Evolutionary conservation across 2,113 vertebrate species (phyloP).

Genomic region (Cyrtonyx montezumae): DNA sequence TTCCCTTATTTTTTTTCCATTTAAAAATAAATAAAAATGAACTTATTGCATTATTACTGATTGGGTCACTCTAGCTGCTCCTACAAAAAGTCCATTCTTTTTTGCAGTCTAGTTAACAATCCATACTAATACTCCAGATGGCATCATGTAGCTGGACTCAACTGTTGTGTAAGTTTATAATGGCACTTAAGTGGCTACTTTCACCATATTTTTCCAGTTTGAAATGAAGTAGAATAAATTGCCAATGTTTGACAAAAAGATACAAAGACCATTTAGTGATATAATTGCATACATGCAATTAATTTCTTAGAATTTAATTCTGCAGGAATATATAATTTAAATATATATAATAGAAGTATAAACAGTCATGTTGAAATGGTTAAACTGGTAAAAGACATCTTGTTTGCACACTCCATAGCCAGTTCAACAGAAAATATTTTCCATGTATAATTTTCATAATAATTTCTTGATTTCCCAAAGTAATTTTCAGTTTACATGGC

Average conservation of each 20-base stretch:
- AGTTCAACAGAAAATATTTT: not conserved
- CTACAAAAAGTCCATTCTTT: not conserved
- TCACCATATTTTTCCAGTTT: not conserved
- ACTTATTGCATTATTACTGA: not conserved
- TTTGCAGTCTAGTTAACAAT: not conserved
- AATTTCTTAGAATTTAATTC: not conserved
- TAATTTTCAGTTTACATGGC: not conserved
- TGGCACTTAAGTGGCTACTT: not conserved
- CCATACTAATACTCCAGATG: not conserved
- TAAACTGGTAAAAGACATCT: not conserved
- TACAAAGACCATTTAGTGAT: not conserved
- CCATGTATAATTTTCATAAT: not conserved
- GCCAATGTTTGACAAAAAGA: not conserved
- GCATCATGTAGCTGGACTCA: not conserved
- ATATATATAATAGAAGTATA: not conserved
- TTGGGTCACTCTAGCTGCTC: not conserved
- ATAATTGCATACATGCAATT: not conserved
- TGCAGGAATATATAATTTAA: not conserved
- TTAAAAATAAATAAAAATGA: not conserved
- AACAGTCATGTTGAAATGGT: not conserved
- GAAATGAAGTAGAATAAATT: not conserved
- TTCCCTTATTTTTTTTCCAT: not conserved
- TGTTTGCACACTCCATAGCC: not conserved
- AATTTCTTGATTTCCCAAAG: not conserved
- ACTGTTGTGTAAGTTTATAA: not conserved